Evolutionary conservation across 2,888 invertebrate species (phyloP).

Genomic region (Eupithecia centaureata): DNA sequence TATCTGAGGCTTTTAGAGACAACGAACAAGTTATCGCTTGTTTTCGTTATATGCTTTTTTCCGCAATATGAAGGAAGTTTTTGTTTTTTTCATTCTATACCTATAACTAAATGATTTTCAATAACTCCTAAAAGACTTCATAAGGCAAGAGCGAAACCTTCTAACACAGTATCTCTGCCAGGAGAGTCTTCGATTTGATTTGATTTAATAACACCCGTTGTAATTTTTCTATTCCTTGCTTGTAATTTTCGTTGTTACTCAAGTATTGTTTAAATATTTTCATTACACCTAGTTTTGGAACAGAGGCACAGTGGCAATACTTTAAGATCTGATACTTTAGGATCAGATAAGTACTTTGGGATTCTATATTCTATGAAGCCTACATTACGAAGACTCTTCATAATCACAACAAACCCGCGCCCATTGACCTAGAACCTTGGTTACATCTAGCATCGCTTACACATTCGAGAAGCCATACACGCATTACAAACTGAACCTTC

Average conservation of each 20-base stretch:
- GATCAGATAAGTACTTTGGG: too few relatives aligned
- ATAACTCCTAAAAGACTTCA: too few relatives aligned
- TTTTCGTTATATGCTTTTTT: neutral
- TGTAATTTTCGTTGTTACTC: too few relatives aligned
- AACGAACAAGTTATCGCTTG: neutral
- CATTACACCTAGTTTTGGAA: too few relatives aligned
- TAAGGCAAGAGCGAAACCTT: too few relatives aligned
- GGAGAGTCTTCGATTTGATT: too few relatives aligned
- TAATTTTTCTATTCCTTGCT: too few relatives aligned
- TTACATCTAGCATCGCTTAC: conserved; percentile 26
- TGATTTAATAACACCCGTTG: too few relatives aligned
- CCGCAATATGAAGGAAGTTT: neutral
- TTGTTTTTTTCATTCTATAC: neutral
- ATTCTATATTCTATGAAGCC: conserved; percentile 19
- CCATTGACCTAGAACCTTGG: conserved; percentile 69
- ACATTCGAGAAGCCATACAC: conserved; percentile 30
- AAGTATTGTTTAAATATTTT: too few relatives aligned
- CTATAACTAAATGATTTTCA: too few relatives aligned
- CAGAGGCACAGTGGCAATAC: too few relatives aligned
- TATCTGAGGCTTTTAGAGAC: neutral
- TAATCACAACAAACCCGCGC: conserved; percentile 56
- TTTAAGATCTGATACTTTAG: neutral
- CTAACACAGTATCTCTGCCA: too few relatives aligned
- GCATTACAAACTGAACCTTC: conserved; percentile 22
- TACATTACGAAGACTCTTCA: conserved; percentile 45